phyloP scores from a whole-genome alignment of 2,888 invertebrate genomes.

The Eupithecia subumbrata region DNA sequence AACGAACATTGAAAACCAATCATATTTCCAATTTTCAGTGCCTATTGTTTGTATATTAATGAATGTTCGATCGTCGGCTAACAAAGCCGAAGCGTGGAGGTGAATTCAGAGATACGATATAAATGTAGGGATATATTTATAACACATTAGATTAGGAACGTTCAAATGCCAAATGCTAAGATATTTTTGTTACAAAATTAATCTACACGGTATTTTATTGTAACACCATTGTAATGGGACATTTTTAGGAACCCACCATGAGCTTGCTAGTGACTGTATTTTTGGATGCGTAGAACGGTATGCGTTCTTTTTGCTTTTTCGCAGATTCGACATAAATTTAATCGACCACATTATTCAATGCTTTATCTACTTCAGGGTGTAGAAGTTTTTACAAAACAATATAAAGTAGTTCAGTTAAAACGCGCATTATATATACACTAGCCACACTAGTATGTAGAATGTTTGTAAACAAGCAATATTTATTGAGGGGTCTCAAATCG shows the following conservation, averaged over 20 bases:
- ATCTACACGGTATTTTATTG: conserved; percentile 45
- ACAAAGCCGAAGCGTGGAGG: conserved; percentile 48
- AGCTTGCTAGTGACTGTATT: conserved; percentile 66
- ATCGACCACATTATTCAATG: conserved; percentile 29
- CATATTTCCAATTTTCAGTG: conserved; percentile 71
- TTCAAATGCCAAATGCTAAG: conserved; percentile 71
- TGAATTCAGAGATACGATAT: conserved; percentile 77
- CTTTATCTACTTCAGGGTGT: neutral
- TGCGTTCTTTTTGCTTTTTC: conserved; percentile 33
- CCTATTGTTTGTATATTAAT: conserved; percentile 69
- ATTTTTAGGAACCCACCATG: conserved; percentile 58
- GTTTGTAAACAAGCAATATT: too few species aligned
- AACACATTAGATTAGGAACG: conserved; percentile 66
- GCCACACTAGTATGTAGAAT: too few species aligned
- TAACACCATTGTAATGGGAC: conserved; percentile 48
- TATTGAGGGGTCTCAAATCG: too few species aligned
- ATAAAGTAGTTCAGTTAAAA: conserved; percentile 4
- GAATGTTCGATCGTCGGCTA: conserved; percentile 58
- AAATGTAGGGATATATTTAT: conserved; percentile 68
- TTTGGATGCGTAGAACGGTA: conserved; percentile 35
- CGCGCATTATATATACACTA: conserved; percentile 9
- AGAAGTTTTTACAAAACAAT: neutral
- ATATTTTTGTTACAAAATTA: conserved; percentile 71
- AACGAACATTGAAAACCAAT: conserved; percentile 55
- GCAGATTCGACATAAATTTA: conserved; percentile 25